Base-by-base conservation (phyloP, 2,888 invertebrate species). In the Criorhina ranunculi region DNA sequence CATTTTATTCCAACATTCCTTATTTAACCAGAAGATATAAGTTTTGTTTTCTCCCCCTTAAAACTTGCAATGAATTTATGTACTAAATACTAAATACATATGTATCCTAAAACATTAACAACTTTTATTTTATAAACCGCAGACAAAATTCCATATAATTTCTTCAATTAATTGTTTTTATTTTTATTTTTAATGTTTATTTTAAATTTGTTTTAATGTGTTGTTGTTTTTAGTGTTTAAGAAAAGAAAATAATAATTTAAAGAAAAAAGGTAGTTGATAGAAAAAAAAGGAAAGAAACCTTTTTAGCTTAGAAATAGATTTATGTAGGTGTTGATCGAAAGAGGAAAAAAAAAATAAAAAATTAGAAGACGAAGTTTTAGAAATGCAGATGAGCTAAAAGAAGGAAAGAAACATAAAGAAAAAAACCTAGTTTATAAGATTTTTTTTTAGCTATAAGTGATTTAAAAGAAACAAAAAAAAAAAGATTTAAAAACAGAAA, bases 191-290 rank as follows among this genome's bases (percentile, higher is more conserved):
- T 67, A 31, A n/a, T 67, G 51, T 85, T 75, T 59, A 44, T 69
- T 75, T 67, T 24, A 67, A 17, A 69, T 49, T 79, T 77, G 69
- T 77, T 86, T 80, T 67, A 66, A 55, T 83, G 66, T 76, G 80
- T 85, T 85, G 85, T 85, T 85, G 85, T 76, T 86, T 86, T 86
- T 81, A 86, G 67, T 81, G 67, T 69, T 72, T 77, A 81, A 76
- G 77, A 49, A 57, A 51, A 60, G 15, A 35, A 17, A 62, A 55
- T 33, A 70, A 0, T 64, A 76, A 76, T 81, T 73, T 70, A 72
- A 72, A 64, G 40, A 70, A 72, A 78, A 72, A 76, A 15, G 42
- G 78, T 83, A 83, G 73, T 79, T 83, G 62, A 75, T 82, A 82
- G 80, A 77, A 82, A 24, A 70, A 66, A 29, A 44, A 42, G 2